Conservation (phyloP, 2,888 invertebrate species). For the Thera britannica region DNA sequence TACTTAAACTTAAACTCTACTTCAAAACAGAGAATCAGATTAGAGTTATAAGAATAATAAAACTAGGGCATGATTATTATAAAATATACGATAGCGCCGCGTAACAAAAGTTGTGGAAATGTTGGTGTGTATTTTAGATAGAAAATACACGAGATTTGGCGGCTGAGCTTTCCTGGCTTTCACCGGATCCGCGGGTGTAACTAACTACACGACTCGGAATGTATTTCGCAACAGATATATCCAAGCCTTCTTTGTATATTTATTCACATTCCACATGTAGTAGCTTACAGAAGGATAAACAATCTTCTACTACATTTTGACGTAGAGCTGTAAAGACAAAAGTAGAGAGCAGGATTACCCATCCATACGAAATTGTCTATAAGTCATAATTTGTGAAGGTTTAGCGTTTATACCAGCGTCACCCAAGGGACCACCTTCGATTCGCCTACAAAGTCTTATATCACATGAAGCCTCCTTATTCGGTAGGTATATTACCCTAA, state of each 20-base stretch:
- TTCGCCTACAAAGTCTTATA: conserved; percentile 77
- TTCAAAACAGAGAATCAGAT: neutral
- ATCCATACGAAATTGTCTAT: conserved; percentile 73
- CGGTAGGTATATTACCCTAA: conserved; percentile 63
- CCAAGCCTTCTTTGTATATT: conserved; percentile 60
- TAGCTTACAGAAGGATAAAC: conserved; percentile 47
- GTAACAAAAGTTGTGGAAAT: conserved; percentile 35
- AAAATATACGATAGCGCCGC: conserved; percentile 15
- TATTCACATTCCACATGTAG: conserved; percentile 45
- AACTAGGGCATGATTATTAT: conserved; percentile 11
- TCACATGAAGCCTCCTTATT: conserved; percentile 68
- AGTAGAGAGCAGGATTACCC: conserved; percentile 32
- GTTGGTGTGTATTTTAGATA: conserved; percentile 59
- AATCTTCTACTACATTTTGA: neutral
- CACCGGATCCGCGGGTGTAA: conserved; percentile 64
- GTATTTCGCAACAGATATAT: conserved; percentile 70
- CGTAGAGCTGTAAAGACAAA: neutral
- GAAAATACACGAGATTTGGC: conserved; percentile 65
- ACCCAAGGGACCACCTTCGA: conserved; percentile 68
- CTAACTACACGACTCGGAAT: conserved; percentile 72
- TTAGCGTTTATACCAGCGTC: conserved; percentile 70
- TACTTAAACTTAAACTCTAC: no score
- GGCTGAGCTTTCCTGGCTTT: conserved; percentile 62
- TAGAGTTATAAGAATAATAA: neutral
- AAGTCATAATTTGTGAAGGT: conserved; percentile 75